phyloP scores from a whole-genome alignment of 2,888 invertebrate species.

The Calameuta idolon region DNA sequence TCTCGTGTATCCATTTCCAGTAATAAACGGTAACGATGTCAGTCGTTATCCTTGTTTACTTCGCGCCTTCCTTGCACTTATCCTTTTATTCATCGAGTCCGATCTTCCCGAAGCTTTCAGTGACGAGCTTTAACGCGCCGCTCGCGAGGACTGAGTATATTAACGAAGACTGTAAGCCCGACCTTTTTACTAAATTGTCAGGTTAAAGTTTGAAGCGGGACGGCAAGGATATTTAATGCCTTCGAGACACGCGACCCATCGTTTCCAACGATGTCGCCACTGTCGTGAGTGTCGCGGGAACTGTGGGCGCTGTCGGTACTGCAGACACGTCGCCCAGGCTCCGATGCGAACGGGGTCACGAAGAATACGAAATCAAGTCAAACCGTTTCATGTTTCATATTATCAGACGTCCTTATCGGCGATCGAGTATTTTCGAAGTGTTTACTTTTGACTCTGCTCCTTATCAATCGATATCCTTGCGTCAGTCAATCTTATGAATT shows the following conservation, averaged over 20 bases:
- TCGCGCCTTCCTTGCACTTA: background rate
- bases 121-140: background rate
- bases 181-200: conserved; percentile 37
- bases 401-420: background rate
- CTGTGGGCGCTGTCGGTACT: background rate
- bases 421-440: background rate
- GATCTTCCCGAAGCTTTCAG: background rate
- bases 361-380: background rate
- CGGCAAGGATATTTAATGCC: conserved; percentile 39
- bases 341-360: background rate
- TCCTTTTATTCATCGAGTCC: background rate
- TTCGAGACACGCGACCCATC: conserved; percentile 35
- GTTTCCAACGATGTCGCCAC: conserved; percentile 1
- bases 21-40: background rate
- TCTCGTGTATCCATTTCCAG: background rate
- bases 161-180: background rate
- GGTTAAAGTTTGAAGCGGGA: conserved; percentile 25
- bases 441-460: background rate
- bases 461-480: background rate
- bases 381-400: background rate
- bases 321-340: background rate
- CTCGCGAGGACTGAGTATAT: background rate
- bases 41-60: background rate
- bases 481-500: background rate
- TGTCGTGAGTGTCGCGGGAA: background rate